Base-by-base conservation (phyloP, 2,888 invertebrate genomes). In the Mimumesa dahlbomi region DNA sequence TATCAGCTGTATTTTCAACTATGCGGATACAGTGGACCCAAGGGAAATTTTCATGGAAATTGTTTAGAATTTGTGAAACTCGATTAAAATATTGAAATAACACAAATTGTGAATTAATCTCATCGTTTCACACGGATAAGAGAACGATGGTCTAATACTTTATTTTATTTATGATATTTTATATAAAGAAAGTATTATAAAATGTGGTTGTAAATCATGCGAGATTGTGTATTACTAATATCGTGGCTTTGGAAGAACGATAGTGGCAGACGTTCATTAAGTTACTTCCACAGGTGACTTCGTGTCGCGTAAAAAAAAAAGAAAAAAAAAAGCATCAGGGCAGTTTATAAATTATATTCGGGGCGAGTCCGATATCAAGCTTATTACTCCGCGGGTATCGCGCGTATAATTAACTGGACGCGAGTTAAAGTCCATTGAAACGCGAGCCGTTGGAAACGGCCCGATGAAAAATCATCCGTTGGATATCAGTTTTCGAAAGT, bases 401-500 rank as follows among this genome's bases (percentile, higher is more conserved):
- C 48, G 53, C 29, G 40, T 52, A 14, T 22, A 48, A 22, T 49
- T 38, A 29, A 49, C 40, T 29, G 42, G 13, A 19, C 22, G 11
- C 19, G 34, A 49, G 46, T n/a, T 25, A 48, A 71, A 73, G 61
- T 70, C 43, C 21, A 18, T 34, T 31, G 40, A 53, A 21, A 14
- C 25, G n/a, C 40, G 5, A 40, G 13, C n/a, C 6, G n/a, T 18
- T n/a, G 40, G 22, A 21, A 25, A 42, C 40, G 40, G 40, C 2
- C 5, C 5, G 46, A 63, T 59, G 58, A 59, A 48, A 61, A 75
- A 52, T 62, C 49, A 34, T n/a, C 21, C 31, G 48, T 53, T 14
- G 6, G 21, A 19, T 71, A 71, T 68, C 71, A 58, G 53, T 79
- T 82, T 83, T 82, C 76, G 77, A 79, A 79, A 82, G 75, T 79